Evolutionary conservation across 2,797 vertebrate genomes (phyloP).

Genomic region (Syndactyla subalaris): DNA sequence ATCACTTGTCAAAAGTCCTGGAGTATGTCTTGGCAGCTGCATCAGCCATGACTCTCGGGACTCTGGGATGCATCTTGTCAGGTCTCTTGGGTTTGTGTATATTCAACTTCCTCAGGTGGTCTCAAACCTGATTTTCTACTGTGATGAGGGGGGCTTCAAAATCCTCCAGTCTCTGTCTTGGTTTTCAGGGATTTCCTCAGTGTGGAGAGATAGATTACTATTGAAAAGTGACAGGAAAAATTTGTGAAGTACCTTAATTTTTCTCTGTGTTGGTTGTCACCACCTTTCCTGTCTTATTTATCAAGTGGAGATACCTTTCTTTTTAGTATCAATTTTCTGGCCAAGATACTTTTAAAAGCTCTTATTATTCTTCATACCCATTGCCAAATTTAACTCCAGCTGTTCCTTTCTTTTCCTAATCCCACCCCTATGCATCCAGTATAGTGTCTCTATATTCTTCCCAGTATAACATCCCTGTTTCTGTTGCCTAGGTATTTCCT

Average conservation of each 20-base stretch:
- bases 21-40: background rate
- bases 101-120: background rate
- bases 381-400: background rate
- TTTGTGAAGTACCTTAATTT: background rate
- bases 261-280: accelerated
- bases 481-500: background rate
- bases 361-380: background rate
- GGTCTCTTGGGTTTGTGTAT: accelerated
- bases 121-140: background rate
- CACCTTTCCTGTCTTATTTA: background rate
- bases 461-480: background rate
- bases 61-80: accelerated
- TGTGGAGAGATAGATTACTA: background rate
- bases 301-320: background rate
- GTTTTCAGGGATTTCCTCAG: background rate
- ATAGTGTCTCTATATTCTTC: background rate
- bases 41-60: no score
- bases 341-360: background rate
- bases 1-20: background rate
- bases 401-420: background rate
- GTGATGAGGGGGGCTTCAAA: background rate
- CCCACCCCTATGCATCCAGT: background rate
- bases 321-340: background rate
- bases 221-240: background rate
- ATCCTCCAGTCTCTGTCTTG: background rate